Base-by-base conservation (phyloP, 1,140 invertebrate genomes). In the Hormaphis cornu region DNA sequence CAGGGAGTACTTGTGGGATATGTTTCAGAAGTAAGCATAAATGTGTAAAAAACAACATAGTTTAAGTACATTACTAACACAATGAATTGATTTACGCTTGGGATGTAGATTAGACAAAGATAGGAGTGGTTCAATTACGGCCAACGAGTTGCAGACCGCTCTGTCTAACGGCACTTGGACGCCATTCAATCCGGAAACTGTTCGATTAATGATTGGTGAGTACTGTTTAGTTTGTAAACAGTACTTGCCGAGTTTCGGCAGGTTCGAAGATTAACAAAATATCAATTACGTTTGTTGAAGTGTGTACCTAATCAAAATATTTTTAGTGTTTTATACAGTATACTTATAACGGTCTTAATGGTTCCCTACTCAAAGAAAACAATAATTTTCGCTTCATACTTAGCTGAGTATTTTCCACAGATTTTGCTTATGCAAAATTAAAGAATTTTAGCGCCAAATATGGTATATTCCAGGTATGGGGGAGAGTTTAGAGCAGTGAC, bases 91-190 rank as follows among this genome's bases (percentile, higher is more conserved):
- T 30, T 1, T 28, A n/a, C 18, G 2, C 2, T 20, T 14, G 12
- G n/a, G n/a, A 14, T 82, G 35, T 73, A 96, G 92, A 79, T 93
- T 97, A 48, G 94, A 97, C 77, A 89, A 85, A 78, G 94, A 97
- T 79, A 79, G 86, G 73, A 95, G 93, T 81, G 94, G 94, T 18
- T 83, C 86, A 61, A 97, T 98, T 70, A 89, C 89, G 73, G 86
- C 89, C 0, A 86, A 90, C 78, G 96, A 98, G 81, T 80, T 98
- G 30, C 93, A 95, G 78, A 79, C 83, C 63, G 95, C 95, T 35
- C 80, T 98, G 8, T 95, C 93, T 1, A 99, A 99, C 86, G 96
- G 95, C 26, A 97, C 95, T 35, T 98, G 93, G 93, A 92, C 88
- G 73, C 91, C 95, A 8, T 99, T 99, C 76, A 98, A 98, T 81